phyloP scores from a whole-genome alignment of 1,140 invertebrate genomes.

The Mizuhopecten yessoensis region DNA sequence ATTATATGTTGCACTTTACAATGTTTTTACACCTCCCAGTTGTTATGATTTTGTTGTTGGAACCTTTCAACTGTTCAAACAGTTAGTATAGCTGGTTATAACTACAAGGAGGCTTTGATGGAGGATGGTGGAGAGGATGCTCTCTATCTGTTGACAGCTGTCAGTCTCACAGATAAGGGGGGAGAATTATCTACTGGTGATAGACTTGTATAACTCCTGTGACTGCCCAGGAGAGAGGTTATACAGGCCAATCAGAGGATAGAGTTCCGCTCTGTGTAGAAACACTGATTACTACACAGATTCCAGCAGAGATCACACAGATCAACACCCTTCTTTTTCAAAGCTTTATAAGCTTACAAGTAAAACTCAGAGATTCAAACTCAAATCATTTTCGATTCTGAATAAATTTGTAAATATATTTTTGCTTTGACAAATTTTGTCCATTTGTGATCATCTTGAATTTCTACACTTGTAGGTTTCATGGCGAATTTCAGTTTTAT shows the following conservation, averaged over 20 bases:
- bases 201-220: background rate
- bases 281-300: slow-evolving; percentile 19
- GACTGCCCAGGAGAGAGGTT: background rate
- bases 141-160: background rate
- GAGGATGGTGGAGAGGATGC: background rate
- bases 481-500: too few relatives aligned
- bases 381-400: background rate
- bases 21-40: background rate
- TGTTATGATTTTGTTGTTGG: background rate
- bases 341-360: background rate
- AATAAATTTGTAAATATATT: background rate
- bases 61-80: background rate
- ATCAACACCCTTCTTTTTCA: background rate
- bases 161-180: background rate
- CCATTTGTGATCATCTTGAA: background rate
- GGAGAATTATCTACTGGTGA: slow-evolving; percentile 15
- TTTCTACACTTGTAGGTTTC: background rate
- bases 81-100: too few relatives aligned
- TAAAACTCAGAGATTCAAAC: background rate
- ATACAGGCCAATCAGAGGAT: background rate
- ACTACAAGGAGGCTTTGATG: too few relatives aligned
- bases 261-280: background rate
- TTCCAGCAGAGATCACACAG: background rate
- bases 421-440: background rate
- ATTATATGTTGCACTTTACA: too few relatives aligned